Conservation (phyloP, 2,888 invertebrate genomes). For the Galerucella nymphaeae region DNA sequence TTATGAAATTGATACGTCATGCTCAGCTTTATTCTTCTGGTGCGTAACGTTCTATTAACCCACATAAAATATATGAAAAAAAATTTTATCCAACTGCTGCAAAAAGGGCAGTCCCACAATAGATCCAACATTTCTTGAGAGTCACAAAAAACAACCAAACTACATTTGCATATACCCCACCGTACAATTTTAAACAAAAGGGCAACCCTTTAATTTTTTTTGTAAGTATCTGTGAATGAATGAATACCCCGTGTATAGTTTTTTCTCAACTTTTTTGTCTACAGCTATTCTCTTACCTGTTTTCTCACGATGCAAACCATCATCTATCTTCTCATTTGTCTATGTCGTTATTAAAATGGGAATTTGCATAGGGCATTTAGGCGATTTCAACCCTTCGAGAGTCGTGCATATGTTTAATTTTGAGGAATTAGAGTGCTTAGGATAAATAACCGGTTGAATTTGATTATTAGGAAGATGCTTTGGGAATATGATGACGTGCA, state of each 20-base stretch:
- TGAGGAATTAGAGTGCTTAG: constrained; percentile 25
- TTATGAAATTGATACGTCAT: constrained; percentile 23
- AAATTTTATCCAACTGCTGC: constrained; percentile 31
- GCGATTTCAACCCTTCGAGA: constrained; percentile 34
- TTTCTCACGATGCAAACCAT: constrained; percentile 46
- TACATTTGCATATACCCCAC: constrained; percentile 44
- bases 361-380: constrained; percentile 38
- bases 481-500: not conserved
- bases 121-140: constrained; percentile 25
- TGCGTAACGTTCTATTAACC: not conserved
- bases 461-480: constrained; percentile 11
- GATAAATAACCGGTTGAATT: constrained; percentile 17
- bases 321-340: constrained; percentile 47
- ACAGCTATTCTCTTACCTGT: constrained; percentile 42
- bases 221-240: constrained; percentile 36
- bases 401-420: constrained; percentile 34
- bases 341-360: constrained; percentile 47
- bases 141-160: constrained; percentile 32
- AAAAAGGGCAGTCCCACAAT: constrained; percentile 31
- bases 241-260: constrained; percentile 43
- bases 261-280: constrained; percentile 40
- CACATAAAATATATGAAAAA: constrained; percentile 27
- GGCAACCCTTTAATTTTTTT: constrained; percentile 45
- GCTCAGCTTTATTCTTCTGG: constrained; percentile 2
- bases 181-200: constrained; percentile 44